Base-by-base conservation (phyloP, 2,113 vertebrate genomes). In the Myotis yumanensis region DNA sequence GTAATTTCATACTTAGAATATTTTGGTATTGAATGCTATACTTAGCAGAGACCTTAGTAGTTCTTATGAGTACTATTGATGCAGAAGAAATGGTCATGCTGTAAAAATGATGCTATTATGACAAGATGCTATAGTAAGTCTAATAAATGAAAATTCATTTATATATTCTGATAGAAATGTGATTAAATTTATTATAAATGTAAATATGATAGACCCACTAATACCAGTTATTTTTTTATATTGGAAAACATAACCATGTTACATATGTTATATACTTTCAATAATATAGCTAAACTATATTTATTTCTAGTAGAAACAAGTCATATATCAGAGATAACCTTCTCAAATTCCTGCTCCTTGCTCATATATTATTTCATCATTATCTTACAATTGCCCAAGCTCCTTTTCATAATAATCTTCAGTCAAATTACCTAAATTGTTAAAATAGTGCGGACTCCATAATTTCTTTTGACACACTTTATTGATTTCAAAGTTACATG, bases 401-500 rank as follows among this genome's bases (percentile, higher is more conserved):
- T 71, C 4, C 14, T 77, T 90, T 90, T 77, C 43, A 82, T 94
- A 68, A 68, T 71, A 68, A 86, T 91, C 22, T 86, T 90, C 7
- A 89, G 23, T 18, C 18, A 83, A 91, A 96, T 86, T 79, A 96
- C 48, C 12, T 96, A 68, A 93, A 93, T n/a, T 94, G 28, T 79
- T 40, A 86, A 97, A 97, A 91, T 91, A 17, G 5, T 87, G 25
- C 51, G 7, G 30, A 75, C 7, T 20, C 95, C 40, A 85, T 96
- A 93, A 96, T 91, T 97, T 96, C 57, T 93, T 92, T 95, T 90
- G 87, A n/a, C 88, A 97, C 93, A 64, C 25, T 40, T 97, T 95
- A 97, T 91, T 97, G 95, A 97, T 97, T 98, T 97, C 73, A 97
- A 92, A 93, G 85, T 46, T 97, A 94, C 40, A 77, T 93, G 90